phyloP scores from a whole-genome alignment of 2,888 invertebrate genomes.

The Meghimatium bilineatum region DNA sequence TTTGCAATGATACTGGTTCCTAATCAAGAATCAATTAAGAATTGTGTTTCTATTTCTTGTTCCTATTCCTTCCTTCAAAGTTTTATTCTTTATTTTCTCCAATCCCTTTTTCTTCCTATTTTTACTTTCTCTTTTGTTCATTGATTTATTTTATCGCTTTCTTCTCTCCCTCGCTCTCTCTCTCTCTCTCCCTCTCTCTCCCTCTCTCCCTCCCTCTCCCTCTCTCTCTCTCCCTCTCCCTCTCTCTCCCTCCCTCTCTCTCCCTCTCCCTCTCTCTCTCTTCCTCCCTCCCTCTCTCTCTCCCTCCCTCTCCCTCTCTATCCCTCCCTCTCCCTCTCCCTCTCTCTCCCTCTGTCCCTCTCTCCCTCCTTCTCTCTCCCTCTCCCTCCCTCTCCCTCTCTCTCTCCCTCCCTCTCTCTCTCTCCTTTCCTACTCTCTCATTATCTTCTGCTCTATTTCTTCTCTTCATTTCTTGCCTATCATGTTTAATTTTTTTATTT shows the following conservation, averaged over 20 bases:
- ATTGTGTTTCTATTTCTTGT: no score
- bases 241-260: background rate
- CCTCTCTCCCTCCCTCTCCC: background rate
- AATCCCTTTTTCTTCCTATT: no score
- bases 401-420: slow-evolving; percentile 12
- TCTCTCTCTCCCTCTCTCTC: background rate
- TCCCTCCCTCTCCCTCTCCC: background rate
- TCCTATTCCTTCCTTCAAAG: no score
- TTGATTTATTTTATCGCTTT: background rate
- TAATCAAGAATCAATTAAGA: no score
- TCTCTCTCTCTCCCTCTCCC: background rate
- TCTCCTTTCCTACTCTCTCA: background rate
- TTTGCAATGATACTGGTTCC: no score
- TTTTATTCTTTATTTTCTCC: no score
- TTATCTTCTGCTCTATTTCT: background rate
- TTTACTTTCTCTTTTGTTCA: background rate
- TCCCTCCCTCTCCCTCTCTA: background rate
- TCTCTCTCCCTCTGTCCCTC: background rate
- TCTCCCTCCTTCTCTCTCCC: background rate
- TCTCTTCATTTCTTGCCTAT: no score
- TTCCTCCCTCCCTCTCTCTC: background rate
- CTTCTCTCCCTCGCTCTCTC: background rate
- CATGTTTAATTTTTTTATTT: no score
- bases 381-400: background rate
- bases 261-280: background rate